Evolutionary conservation across 1,140 invertebrate genomes (phyloP).

Genomic region (Sarcophaga peregrina): DNA sequence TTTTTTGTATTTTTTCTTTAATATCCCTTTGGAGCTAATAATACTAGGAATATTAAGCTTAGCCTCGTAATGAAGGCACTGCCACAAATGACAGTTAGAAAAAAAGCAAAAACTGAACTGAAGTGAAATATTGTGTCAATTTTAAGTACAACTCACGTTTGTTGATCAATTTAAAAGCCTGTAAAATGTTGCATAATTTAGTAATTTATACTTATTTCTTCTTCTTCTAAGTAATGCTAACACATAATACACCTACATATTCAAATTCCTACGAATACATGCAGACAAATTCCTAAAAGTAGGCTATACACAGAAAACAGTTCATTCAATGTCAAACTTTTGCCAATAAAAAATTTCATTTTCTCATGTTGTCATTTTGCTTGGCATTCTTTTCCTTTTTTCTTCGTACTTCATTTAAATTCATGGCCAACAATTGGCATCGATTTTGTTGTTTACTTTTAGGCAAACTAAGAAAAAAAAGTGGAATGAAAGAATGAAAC

Average conservation of each 20-base stretch:
- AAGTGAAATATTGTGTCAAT: constrained; percentile 21
- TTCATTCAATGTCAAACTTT: neutral
- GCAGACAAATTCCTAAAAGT: neutral
- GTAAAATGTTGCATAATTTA: constrained; percentile 38
- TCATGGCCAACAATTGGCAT: constrained; percentile 40
- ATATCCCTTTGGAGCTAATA: constrained; percentile 4
- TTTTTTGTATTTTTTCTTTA: neutral
- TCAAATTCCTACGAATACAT: neutral
- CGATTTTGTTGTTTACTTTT: constrained; percentile 32
- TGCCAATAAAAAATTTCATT: constrained; percentile 1
- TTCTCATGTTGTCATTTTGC: constrained; percentile 19
- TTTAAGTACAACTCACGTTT: constrained; percentile 32
- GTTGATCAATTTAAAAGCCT: constrained; percentile 38
- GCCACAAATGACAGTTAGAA: neutral
- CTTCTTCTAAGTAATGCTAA: too few relatives aligned
- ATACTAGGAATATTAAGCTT: neutral
- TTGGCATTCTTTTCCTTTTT: neutral
- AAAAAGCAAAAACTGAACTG: neutral
- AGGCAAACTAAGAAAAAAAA: constrained; percentile 6
- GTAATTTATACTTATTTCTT: constrained; percentile 28
- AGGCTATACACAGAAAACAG: neutral
- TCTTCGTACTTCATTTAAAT: constrained; percentile 34
- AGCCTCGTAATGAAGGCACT: neutral
- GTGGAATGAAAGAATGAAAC: neutral
- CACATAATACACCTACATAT: neutral